Conservation (phyloP, 2,797 vertebrate species). For the Heteromormyrus szaboi region DNA sequence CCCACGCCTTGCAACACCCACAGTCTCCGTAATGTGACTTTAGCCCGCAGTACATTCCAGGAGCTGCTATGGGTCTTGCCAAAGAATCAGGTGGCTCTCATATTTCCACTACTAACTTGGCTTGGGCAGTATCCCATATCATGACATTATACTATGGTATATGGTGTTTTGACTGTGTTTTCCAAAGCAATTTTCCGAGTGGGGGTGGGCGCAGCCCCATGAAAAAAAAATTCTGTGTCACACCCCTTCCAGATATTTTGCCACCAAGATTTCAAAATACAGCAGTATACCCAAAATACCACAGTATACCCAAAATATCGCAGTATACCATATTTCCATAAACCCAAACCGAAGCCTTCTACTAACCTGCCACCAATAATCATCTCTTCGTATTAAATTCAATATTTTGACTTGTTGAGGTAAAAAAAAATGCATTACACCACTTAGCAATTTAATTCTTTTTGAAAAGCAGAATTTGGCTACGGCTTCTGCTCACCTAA, state of each 20-base stretch:
- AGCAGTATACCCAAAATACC: background rate
- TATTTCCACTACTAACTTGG: background rate
- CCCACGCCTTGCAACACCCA: background rate
- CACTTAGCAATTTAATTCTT: background rate
- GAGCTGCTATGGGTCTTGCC: background rate
- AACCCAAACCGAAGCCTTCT: background rate
- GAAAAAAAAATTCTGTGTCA: background rate
- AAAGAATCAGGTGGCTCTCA: background rate
- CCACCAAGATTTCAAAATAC: background rate
- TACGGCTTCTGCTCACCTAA: background rate
- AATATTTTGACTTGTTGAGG: background rate
- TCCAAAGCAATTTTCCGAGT: background rate
- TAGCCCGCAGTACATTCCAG: background rate
- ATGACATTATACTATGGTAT: background rate
- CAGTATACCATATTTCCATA: constrained; percentile 1
- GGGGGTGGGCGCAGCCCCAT: background rate
- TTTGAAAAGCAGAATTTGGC: background rate
- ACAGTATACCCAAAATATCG: background rate
- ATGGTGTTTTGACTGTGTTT: background rate
- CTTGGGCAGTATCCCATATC: background rate
- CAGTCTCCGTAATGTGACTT: background rate
- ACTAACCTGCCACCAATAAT: background rate
- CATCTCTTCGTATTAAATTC: background rate
- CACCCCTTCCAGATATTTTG: background rate
- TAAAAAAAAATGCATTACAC: background rate